Base-by-base conservation (phyloP, 2,888 invertebrate genomes). In the Crepidodera aurea region DNA sequence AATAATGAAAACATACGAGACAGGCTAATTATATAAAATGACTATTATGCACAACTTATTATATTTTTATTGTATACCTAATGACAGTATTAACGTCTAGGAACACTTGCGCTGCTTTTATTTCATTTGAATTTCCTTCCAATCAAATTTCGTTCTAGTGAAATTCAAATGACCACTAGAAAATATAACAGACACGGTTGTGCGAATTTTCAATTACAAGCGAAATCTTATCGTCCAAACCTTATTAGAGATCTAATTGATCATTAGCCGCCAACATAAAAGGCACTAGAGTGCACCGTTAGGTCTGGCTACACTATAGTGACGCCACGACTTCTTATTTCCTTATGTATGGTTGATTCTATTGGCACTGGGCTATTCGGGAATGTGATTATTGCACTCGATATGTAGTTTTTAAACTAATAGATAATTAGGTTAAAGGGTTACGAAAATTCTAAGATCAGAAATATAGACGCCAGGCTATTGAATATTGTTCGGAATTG, bases 241-340 rank as follows among this genome's bases (percentile, higher is more conserved):
- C 44, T 44, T 44, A 55, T 55, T 55, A 55, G 55, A 15, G 25
- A 48, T 40, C 56, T 61, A 61, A 61, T 61, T 61, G 61, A 56
- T 55, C 61, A 61, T 61, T 61, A 61, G 61, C 37, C 42, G 57
- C 39, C 2, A 48, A 48, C 15, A 29, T 48, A 48, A 48, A n/a
- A 48, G 48, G 48, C 48, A 48, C 48, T 48, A 48, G 48, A 48
- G 48, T 40, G 40, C 48, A 48, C 48, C 48, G 48, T 48, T 48
- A 48, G 27, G 27, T 48, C 48, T 48, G 48, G 48, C 48, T 48
- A 13, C 48, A 29, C 48, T 48, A 48, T 48, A 48, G 12, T 48
- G 51, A 51, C 51, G 51, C 51, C 51, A 25, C 51, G 18, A 18
- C 34, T 48, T 18, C 27, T 48, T 48, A 29, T 48, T 48, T 48